phyloP scores from a whole-genome alignment of 2,888 invertebrate genomes.

The Xestia xanthographa region DNA sequence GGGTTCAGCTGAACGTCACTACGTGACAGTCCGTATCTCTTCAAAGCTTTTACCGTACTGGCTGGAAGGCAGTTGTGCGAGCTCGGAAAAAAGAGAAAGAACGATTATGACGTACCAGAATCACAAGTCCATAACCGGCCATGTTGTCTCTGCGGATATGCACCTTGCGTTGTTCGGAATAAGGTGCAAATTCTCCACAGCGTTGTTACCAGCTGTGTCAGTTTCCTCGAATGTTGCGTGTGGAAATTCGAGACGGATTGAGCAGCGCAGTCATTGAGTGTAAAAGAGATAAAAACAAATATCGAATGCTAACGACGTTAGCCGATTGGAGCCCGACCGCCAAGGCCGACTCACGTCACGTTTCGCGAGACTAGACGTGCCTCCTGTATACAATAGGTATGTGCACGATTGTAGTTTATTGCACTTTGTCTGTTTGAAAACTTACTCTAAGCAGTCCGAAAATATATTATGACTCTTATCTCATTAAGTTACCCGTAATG shows the following conservation, averaged over 20 bases:
- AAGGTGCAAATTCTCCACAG: constrained; percentile 75
- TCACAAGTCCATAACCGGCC: constrained; percentile 74
- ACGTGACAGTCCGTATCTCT: constrained; percentile 80
- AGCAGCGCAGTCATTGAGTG: constrained; percentile 82
- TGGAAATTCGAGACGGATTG: constrained; percentile 86
- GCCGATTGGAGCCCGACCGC: constrained; percentile 83
- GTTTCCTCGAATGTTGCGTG: constrained; percentile 85
- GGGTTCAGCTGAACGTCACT: constrained; percentile 72
- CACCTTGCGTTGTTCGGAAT: constrained; percentile 68
- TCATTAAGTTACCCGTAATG: constrained; percentile 34
- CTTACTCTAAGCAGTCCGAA: constrained; percentile 33
- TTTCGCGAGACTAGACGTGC: constrained; percentile 87
- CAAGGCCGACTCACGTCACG: constrained; percentile 89
- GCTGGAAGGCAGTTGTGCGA: constrained; percentile 84
- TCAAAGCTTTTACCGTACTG: constrained; percentile 87
- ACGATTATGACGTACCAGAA: constrained; percentile 80
- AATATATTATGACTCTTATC: constrained; percentile 40
- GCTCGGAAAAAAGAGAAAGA: constrained; percentile 88
- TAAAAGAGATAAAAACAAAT: constrained; percentile 78
- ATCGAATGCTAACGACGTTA: constrained; percentile 78
- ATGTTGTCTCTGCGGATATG: constrained; percentile 65
- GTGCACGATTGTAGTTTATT: constrained; percentile 78
- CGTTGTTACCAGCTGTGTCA: constrained; percentile 82
- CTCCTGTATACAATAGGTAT: constrained; percentile 77
- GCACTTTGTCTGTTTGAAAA: constrained; percentile 71